Base-by-base conservation (phyloP, 2,888 invertebrate species). In the Alentia gelatinosa region DNA sequence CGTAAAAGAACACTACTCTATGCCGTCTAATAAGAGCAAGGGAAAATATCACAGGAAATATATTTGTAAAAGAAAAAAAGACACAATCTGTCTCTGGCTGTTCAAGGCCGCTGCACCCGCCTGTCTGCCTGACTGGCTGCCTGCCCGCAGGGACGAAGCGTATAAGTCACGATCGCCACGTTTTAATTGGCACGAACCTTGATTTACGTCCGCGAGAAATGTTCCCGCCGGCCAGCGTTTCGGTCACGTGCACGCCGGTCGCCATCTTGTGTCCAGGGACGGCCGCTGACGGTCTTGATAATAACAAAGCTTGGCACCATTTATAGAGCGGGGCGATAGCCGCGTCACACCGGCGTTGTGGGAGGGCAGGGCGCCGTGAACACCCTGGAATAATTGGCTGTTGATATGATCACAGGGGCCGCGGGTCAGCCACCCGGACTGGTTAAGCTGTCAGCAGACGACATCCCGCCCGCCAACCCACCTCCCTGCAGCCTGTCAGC, bases 391-490 rank as follows among this genome's bases (percentile, higher is more conserved):
- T 68, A 68, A 68, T 68, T 30, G 68, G 68, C 68, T 26, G 68
- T 30, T 68, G 68, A 68, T 68, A 68, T 26, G 68, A 68, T 68
- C 68, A 26, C 68, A 26, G 0, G 30, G 68, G 33, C 26, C 3
- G 4, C 30, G 68, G 30, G 23, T 26, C 23, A 26, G 26, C 33
- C 30, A 9, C 68, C 33, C 12, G 26, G 68, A 30, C 68, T 68
- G 68, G 68, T 30, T 68, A 68, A 30, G 30, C 26, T 68, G 68
- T 68, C 68, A 68, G 68, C 68, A 68, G 68, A 68, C 68, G 68
- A 68, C 68, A 68, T 30, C 68, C 68, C 23, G 33, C 12, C 68
- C 12, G 33, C 68, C 68, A 26, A 26, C 12, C 68, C 12, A 26
- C 68, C 23, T 56, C 56, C 56, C 68, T 68, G 68, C 30, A 30